Base-by-base conservation (phyloP, 2,888 invertebrate species). In the Lasioglossum villosulum region DNA sequence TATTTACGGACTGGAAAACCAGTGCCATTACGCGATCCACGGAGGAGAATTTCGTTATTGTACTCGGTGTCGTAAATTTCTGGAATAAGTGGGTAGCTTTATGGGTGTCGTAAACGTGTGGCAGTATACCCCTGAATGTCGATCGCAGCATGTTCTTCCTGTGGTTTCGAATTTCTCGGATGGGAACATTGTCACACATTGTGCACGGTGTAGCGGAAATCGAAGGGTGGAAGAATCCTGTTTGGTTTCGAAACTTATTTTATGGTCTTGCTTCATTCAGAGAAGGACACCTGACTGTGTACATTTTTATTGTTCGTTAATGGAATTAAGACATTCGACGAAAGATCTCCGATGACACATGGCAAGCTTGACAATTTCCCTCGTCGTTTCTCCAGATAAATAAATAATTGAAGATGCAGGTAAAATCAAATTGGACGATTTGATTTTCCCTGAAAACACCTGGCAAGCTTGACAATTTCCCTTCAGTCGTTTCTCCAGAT, bases 31-130 rank as follows among this genome's bases (percentile, higher is more conserved):
- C 68, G 68, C 68, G 37, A 34, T 37, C 37, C 68, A 10, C 37
- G 10, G 12, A 37, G 23, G 68, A 34, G 37, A 23, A 68, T 37
- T 23, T 23, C 68, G 37, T 39, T 37, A 68, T 68, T 37, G 37
- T 37, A 23, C 37, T 23, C 34, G 37, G 37, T 39, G 68, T 68
- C 68, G 68, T 68, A 68, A 68, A 68, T 68, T 68, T 68, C 37
- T 68, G 68, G 37, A 37, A 68, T 68, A 68, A 68, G 68, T 68
- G 68, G 68, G 68, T 37, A 68, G 68, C 68, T 68, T 68, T 68
- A 68, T 23, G 37, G 37, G 23, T 37, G 68, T 68, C 37, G 68
- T 68, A 68, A 68, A 68, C 37, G 68, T 23, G 68, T 4, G n/a
- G 23, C 68, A 12, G 34, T 37, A 27, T 59, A 37, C 23, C 37